phyloP scores from a whole-genome alignment of 2,888 invertebrate genomes.

The Drosophila planitibia region DNA sequence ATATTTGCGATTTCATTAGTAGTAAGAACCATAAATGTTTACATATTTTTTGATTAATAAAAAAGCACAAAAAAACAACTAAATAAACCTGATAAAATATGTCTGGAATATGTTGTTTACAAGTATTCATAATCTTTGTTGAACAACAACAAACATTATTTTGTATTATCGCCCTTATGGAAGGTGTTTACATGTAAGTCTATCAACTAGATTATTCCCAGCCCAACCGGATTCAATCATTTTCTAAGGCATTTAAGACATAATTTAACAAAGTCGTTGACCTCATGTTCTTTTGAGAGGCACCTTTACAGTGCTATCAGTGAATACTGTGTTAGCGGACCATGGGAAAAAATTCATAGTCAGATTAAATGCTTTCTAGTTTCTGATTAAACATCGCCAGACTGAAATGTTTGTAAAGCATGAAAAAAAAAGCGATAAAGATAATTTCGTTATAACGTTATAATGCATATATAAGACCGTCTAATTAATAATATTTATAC shows the following conservation, averaged over 20 bases:
- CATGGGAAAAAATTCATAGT: slow-evolving; percentile 47
- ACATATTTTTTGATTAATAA: slow-evolving; percentile 51
- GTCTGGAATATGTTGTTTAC: background rate
- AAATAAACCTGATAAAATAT: background rate
- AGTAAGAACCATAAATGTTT: slow-evolving; percentile 39
- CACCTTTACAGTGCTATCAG: slow-evolving; percentile 38
- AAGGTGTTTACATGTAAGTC: slow-evolving; percentile 37
- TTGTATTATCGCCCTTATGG: background rate
- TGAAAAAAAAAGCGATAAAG: background rate
- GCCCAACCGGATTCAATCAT: slow-evolving; percentile 23
- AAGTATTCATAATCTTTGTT: background rate
- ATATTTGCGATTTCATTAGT: slow-evolving; percentile 57
- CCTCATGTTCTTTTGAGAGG: slow-evolving; percentile 12
- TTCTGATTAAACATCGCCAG: slow-evolving; percentile 10
- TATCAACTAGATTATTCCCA: slow-evolving; percentile 18
- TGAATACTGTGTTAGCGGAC: slow-evolving; percentile 7
- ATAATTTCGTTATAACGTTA: background rate
- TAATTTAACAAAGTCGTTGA: slow-evolving; percentile 45
- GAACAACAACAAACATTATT: slow-evolving; percentile 10
- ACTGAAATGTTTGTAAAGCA: background rate
- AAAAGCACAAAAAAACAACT: slow-evolving; percentile 18
- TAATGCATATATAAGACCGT: background rate
- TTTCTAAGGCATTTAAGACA: slow-evolving; percentile 44
- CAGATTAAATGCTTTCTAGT: slow-evolving; percentile 10
- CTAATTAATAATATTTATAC: background rate